Conservation (phyloP, 2,888 invertebrate species). For the Cerastis leucographa region DNA sequence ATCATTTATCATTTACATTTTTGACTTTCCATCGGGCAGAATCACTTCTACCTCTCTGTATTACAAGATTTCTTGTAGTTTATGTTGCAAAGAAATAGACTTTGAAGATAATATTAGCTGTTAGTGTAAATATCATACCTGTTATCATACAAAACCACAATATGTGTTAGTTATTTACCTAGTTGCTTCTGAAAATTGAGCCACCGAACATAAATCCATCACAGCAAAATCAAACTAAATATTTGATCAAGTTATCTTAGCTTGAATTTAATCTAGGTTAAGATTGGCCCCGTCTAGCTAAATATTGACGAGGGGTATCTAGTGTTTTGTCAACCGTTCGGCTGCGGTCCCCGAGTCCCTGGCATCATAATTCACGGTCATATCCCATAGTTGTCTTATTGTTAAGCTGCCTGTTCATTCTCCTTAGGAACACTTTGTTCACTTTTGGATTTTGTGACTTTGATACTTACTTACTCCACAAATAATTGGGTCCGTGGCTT, state of each 20-base stretch:
- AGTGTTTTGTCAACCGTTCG: slow-evolving; percentile 66
- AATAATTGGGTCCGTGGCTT: too few relatives aligned
- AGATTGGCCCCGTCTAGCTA: slow-evolving; percentile 36
- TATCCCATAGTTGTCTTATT: slow-evolving; percentile 30
- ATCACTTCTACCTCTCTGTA: not conserved
- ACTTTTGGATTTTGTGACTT: not conserved
- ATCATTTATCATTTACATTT: too few relatives aligned
- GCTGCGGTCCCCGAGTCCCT: slow-evolving; percentile 31
- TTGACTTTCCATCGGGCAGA: not conserved
- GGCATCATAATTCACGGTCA: slow-evolving; percentile 65
- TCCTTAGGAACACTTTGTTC: not conserved
- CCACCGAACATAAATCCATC: slow-evolving; percentile 29
- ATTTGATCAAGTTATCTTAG: slow-evolving; percentile 29
- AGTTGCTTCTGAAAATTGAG: not conserved
- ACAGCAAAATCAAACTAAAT: slow-evolving; percentile 40
- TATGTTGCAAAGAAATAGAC: too few relatives aligned
- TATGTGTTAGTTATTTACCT: not conserved
- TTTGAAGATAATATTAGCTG: not conserved
- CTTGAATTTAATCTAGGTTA: slow-evolving; percentile 46
- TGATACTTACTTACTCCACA: too few relatives aligned
- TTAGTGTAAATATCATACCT: not conserved
- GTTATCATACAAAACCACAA: not conserved
- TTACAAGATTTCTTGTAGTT: not conserved
- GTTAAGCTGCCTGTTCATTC: slow-evolving; percentile 51
- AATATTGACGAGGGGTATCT: slow-evolving; percentile 64